These are phyloP conservation scores for Palaemon carinicauda DNA, from an alignment of 1,140 invertebrate species.

Conservation along the genomic window DNA sequence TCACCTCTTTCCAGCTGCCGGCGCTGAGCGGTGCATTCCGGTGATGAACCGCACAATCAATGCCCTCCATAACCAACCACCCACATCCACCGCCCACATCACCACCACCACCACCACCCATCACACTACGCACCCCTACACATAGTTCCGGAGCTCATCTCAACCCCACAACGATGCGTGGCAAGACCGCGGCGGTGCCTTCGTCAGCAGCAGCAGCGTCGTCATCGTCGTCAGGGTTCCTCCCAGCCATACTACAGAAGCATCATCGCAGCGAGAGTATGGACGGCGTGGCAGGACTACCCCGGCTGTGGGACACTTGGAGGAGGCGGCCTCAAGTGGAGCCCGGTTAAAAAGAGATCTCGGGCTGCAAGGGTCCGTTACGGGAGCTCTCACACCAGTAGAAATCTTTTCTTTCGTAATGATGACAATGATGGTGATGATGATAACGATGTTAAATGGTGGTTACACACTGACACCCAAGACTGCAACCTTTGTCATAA, in stretches of 20 bases:
- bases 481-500: no score
- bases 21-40: constrained; percentile 33
- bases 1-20: constrained; percentile 41
- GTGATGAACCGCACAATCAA: constrained; percentile 45
- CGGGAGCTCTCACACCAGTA: no score
- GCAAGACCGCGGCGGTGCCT: no score
- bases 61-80: background rate
- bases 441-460: no score
- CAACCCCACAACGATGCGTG: background rate
- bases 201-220: no score
- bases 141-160: background rate
- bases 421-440: no score
- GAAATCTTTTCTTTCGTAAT: no score
- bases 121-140: background rate
- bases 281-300: constrained; percentile 32
- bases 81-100: constrained; percentile 72
- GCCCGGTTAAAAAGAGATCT: background rate
- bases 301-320: constrained; percentile 14
- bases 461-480: no score
- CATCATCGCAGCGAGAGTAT: constrained; percentile 18
- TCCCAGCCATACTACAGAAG: constrained; percentile 35
- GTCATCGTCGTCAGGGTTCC: background rate
- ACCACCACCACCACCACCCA: constrained; percentile 62
- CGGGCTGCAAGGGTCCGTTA: background rate
- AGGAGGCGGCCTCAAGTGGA: background rate